These are phyloP conservation scores for Tipula unca DNA, from an alignment of 2,888 invertebrate genomes.

Conservation along the genomic window DNA sequence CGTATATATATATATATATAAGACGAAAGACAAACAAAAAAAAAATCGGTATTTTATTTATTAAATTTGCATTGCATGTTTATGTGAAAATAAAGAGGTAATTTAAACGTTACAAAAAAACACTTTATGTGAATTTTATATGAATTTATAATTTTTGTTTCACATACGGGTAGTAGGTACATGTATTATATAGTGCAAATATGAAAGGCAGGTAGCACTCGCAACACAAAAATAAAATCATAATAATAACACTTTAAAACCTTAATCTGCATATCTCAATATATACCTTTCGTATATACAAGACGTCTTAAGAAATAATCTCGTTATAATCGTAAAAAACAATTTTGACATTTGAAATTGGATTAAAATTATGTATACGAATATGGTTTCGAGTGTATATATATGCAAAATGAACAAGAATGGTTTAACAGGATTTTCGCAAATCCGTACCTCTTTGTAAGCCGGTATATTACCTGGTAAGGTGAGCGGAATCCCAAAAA, in stretches of 20 bases:
- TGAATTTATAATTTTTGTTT: background rate
- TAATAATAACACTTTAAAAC: background rate
- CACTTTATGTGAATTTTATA: background rate
- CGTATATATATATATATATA: background rate
- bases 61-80: slow-evolving; percentile 15
- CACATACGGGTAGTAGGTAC: background rate
- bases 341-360: background rate
- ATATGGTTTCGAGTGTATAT: background rate
- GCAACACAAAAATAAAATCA: background rate
- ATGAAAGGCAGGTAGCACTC: background rate
- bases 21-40: background rate
- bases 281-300: slow-evolving; percentile 1
- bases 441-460: background rate
- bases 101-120: background rate
- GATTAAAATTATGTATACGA: background rate
- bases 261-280: background rate
- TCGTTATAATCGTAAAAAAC: background rate
- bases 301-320: background rate
- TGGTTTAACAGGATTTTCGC: background rate
- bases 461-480: background rate
- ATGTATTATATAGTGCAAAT: background rate
- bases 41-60: background rate
- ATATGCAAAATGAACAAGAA: background rate
- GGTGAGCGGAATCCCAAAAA: background rate
- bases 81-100: slow-evolving; percentile 14